Percentiles rank a stretch among this genome's conserved stretches.
Evolutionary conservation across 1,140 invertebrate genomes (phyloP).

Genomic region (Drosophila truncata): DNA sequence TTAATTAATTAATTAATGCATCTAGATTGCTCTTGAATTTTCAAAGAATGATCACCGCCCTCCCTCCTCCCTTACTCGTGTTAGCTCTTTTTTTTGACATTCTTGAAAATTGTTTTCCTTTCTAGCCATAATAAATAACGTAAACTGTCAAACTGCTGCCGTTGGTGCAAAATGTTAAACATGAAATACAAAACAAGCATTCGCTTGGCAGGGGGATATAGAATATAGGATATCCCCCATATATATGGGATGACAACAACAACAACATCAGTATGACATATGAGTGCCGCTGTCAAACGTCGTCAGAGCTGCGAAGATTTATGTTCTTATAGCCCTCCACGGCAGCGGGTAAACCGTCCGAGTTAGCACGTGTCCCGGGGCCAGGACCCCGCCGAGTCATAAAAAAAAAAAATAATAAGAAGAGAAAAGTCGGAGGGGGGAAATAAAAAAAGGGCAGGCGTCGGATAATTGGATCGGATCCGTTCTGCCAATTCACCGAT

Average conservation of each 20-base stretch:
- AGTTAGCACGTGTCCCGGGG: constrained; percentile 24
- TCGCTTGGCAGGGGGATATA: constrained; percentile 1
- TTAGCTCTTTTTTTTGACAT: not conserved
- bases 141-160: constrained; percentile 58
- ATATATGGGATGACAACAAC: constrained; percentile 22
- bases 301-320: constrained; percentile 53
- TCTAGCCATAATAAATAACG: constrained; percentile 48
- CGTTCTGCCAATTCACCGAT: constrained; percentile 33
- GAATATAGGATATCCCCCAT: not conserved
- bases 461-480: constrained; percentile 36
- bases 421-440: not conserved
- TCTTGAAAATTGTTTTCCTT: constrained; percentile 31
- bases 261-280: constrained; percentile 47
- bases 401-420: constrained; percentile 37
- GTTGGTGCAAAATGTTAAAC: constrained; percentile 58
- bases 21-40: not conserved
- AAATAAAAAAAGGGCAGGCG: not conserved
- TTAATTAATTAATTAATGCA: not conserved
- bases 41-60: not conserved
- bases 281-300: constrained; percentile 61
- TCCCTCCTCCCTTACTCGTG: not conserved
- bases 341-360: constrained; percentile 7
- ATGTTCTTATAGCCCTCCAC: constrained; percentile 22
- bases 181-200: constrained; percentile 48
- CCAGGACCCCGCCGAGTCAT: constrained; percentile 11